These are phyloP conservation scores for Microcebus ravelobensis DNA, from an alignment of 2,113 vertebrate genomes.

Conservation along the genomic window DNA sequence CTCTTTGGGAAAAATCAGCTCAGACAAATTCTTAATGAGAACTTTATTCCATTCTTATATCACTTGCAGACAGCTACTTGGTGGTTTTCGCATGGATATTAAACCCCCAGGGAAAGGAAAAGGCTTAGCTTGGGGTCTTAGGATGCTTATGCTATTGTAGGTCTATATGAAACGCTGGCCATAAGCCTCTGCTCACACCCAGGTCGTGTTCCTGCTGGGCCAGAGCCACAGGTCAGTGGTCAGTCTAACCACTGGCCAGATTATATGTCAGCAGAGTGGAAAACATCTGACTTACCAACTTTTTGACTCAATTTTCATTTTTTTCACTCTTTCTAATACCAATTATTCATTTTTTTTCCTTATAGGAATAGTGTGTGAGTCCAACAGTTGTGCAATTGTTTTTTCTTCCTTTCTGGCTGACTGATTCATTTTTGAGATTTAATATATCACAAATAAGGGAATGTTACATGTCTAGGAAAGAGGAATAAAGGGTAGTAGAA, in stretches of 20 bases:
- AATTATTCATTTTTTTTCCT: not conserved
- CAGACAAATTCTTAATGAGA: conserved; percentile 47
- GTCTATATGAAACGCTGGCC: rapidly evolving
- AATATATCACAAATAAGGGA: not conserved
- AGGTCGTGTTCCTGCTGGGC: not conserved
- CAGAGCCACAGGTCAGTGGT: not conserved
- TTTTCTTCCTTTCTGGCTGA: not conserved
- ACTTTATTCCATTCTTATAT: conserved; percentile 4
- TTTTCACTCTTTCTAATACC: not conserved
- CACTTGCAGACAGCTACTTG: conserved; percentile 19
- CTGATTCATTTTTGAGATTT: not conserved
- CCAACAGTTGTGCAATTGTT: rapidly evolving
- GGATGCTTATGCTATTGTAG: rapidly evolving
- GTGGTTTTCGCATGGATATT: not conserved
- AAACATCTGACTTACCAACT: not conserved
- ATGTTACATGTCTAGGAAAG: not conserved
- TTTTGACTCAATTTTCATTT: not conserved
- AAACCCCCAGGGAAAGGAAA: not conserved
- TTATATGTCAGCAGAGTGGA: not conserved
- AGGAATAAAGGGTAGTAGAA: not conserved
- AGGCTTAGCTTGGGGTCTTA: not conserved
- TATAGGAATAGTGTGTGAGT: not conserved
- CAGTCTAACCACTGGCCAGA: not conserved
- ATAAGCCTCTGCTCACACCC: rapidly evolving
- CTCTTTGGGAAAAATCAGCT: conserved; percentile 39